A percentile compares a stretch with the other conserved stretches of the same genome.
phyloP scores from a whole-genome alignment of 2,888 invertebrate genomes.

The Sipha maydis region DNA sequence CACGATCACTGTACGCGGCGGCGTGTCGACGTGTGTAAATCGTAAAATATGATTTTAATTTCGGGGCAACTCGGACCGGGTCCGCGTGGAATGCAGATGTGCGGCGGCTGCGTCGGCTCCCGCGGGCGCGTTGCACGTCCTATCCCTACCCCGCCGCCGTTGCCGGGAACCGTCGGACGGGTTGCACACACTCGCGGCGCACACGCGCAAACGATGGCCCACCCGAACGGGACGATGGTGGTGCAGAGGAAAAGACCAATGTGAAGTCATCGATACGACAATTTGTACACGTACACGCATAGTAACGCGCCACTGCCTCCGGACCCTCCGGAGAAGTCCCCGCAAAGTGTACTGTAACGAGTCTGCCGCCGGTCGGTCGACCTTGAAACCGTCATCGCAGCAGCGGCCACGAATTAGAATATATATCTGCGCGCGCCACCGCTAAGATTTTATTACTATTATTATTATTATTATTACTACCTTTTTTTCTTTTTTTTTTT shows the following conservation, averaged over 20 bases:
- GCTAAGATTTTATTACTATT: constrained; percentile 36
- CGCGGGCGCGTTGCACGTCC: constrained; percentile 18
- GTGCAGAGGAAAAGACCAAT: neutral
- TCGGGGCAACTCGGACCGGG: constrained; percentile 24
- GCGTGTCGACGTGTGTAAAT: neutral
- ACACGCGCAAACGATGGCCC: neutral
- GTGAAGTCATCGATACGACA: neutral
- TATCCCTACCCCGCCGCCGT: constrained; percentile 4
- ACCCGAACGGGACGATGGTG: neutral
- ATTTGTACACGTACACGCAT: neutral
- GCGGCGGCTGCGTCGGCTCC: neutral
- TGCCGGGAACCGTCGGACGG: neutral
- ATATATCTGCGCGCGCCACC: neutral
- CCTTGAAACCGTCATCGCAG: constrained; percentile 15
- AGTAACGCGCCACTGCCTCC: neutral
- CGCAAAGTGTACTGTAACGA: constrained; percentile 30
- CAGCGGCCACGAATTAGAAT: constrained; percentile 8
- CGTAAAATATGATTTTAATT: constrained; percentile 54
- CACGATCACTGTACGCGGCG: neutral
- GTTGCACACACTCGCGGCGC: neutral
- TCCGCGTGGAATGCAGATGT: constrained; percentile 42
- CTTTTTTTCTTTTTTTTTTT: neutral
- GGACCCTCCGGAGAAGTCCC: constrained; percentile 9
- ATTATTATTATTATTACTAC: neutral
- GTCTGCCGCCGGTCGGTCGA: constrained; percentile 23